These are phyloP conservation scores for Aporrectodea caliginosa DNA, from an alignment of 1,140 invertebrate genomes.

Conservation along the genomic window DNA sequence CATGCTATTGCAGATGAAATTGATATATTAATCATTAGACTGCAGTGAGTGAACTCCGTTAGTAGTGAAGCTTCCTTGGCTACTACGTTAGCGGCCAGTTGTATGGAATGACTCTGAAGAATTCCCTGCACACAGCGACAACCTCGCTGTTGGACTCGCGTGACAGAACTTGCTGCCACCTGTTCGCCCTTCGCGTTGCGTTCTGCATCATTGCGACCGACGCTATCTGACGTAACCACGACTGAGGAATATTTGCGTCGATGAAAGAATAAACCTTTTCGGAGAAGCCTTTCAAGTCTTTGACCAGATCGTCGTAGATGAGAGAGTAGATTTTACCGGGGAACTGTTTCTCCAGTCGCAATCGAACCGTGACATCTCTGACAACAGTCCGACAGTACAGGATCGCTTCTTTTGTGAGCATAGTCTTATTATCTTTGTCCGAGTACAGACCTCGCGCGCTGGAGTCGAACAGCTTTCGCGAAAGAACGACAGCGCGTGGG, in stretches of 20 bases:
- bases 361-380: neutral
- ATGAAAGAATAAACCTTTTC: neutral
- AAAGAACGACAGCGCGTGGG: slow-evolving; percentile 1
- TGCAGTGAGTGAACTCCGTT: too few species aligned
- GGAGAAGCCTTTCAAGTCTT: neutral
- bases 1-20: too few species aligned
- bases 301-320: neutral
- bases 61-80: too few species aligned
- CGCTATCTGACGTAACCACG: neutral
- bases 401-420: neutral
- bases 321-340: neutral
- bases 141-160: neutral
- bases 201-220: neutral
- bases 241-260: neutral
- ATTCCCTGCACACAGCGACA: neutral
- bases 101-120: neutral
- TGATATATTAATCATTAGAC: too few species aligned
- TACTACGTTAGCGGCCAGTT: too few species aligned
- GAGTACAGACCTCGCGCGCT: neutral
- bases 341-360: neutral
- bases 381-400: neutral
- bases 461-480: neutral
- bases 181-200: neutral
- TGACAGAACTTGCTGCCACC: neutral
- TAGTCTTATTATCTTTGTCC: neutral